phyloP scores from a whole-genome alignment of 2,888 invertebrate species.

The Cacoxenus indagator region DNA sequence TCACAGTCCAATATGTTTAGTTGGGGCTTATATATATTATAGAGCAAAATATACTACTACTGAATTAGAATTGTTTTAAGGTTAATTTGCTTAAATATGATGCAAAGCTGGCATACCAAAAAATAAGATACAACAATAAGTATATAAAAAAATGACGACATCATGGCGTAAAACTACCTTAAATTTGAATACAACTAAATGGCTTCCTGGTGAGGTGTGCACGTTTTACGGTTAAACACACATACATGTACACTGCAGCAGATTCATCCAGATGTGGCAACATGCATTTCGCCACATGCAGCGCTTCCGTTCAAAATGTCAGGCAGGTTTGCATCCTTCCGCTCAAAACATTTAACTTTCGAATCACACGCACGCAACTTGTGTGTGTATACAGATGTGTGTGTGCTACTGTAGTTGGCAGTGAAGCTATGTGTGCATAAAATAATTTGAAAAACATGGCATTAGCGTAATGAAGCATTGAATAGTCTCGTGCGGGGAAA shows the following conservation, averaged over 20 bases:
- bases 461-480: constrained; percentile 71
- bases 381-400: neutral
- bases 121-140: too few relatives aligned
- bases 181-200: constrained; percentile 19
- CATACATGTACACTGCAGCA: neutral
- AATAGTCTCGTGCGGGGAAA: constrained; percentile 45
- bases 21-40: too few relatives aligned
- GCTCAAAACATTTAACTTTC: constrained; percentile 11
- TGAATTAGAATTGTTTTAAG: too few relatives aligned
- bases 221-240: neutral
- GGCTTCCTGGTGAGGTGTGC: neutral
- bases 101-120: too few relatives aligned
- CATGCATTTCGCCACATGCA: neutral
- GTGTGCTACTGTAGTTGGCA: neutral
- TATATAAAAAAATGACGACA: neutral
- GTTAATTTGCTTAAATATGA: too few relatives aligned
- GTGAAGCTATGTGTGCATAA: constrained; percentile 40
- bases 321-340: neutral
- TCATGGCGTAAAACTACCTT: neutral
- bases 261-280: neutral
- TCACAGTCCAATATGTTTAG: too few relatives aligned
- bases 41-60: too few relatives aligned
- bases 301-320: neutral
- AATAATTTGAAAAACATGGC: constrained; percentile 67
- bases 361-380: neutral